phyloP scores from a whole-genome alignment of 2,797 vertebrate species.

The Agapornis canus region DNA sequence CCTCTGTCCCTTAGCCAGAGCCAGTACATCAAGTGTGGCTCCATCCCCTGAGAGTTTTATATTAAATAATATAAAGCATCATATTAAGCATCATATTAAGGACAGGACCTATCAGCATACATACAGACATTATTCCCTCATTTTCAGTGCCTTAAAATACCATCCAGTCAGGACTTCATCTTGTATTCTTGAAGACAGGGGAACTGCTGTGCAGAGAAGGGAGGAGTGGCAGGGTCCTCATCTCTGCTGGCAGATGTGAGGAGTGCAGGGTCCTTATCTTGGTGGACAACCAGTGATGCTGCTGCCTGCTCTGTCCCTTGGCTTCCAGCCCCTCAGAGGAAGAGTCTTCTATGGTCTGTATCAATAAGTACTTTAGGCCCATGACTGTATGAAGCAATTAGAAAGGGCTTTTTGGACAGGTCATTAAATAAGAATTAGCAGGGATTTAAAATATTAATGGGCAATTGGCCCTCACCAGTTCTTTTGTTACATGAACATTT shows the following conservation, averaged over 20 bases:
- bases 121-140: accelerated
- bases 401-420: neutral
- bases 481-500: neutral
- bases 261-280: neutral
- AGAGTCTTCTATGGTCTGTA: neutral
- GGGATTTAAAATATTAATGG: slow-evolving; percentile 21
- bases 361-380: neutral
- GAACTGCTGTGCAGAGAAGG: neutral
- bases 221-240: neutral
- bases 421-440: slow-evolving; percentile 2
- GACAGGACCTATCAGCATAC: neutral
- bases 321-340: neutral
- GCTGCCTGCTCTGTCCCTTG: neutral
- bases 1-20: neutral
- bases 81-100: neutral
- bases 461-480: neutral
- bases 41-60: neutral
- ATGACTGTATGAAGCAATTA: neutral
- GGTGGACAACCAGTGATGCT: neutral
- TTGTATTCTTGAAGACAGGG: neutral
- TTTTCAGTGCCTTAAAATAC: neutral
- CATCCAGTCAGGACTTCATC: neutral
- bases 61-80: too few relatives aligned
- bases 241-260: neutral
- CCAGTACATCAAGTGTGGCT: neutral